Conservation (phyloP, 2,797 vertebrate genomes). For the Sternotherus odoratus region DNA sequence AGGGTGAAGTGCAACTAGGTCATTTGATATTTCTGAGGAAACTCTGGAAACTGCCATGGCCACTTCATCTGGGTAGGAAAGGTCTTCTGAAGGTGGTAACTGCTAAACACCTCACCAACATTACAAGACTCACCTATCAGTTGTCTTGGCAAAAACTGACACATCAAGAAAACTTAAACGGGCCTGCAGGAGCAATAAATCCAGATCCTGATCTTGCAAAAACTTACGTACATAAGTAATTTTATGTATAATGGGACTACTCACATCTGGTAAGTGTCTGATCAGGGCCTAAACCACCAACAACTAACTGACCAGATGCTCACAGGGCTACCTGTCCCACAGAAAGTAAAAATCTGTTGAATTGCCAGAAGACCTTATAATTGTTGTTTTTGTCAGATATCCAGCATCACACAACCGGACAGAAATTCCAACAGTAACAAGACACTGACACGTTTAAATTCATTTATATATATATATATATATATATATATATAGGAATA, state of each 20-base stretch:
- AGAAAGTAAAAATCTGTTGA: conserved; percentile 10
- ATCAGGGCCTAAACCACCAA: conserved; percentile 34
- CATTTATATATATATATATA: too few relatives aligned
- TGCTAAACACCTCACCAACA: not conserved
- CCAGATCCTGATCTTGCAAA: conserved; percentile 11
- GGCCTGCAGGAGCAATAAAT: not conserved
- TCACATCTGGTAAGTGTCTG: conserved; percentile 56
- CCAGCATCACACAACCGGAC: not conserved
- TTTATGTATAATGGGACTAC: conserved; percentile 8
- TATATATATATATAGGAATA: too few relatives aligned
- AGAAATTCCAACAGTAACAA: not conserved
- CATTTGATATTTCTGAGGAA: not conserved
- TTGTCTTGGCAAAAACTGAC: not conserved
- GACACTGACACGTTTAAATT: not conserved
- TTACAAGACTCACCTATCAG: not conserved
- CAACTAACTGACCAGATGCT: conserved; percentile 30
- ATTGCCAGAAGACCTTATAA: not conserved
- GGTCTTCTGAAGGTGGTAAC: not conserved
- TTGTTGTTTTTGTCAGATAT: not conserved
- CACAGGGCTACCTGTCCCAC: conserved; percentile 32
- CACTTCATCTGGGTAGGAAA: not conserved
- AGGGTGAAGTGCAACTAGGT: too few relatives aligned
- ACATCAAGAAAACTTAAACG: not conserved
- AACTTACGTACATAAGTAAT: not conserved
- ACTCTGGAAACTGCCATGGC: not conserved